phyloP scores from a whole-genome alignment of 2,113 vertebrate genomes.

The Pterophyllum scalare region DNA sequence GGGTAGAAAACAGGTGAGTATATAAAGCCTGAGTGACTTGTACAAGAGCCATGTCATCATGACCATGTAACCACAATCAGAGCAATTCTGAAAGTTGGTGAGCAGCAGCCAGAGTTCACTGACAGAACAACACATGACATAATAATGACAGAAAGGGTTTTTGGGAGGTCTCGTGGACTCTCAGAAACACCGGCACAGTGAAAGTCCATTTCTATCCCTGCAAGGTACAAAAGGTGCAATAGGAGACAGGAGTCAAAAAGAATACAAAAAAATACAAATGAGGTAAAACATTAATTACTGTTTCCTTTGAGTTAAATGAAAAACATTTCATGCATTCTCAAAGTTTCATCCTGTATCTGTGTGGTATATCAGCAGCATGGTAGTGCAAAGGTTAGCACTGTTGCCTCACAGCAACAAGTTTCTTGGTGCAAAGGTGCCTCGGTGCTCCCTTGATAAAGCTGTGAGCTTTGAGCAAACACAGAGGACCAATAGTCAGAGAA shows the following conservation, averaged over 20 bases:
- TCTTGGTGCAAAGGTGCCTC: neutral
- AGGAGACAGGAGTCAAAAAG: too few species aligned
- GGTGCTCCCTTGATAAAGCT: neutral
- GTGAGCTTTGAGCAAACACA: neutral
- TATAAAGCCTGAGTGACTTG: neutral
- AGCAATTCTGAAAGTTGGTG: neutral
- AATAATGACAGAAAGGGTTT: slow-evolving; percentile 1
- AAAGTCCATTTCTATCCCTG: too few species aligned
- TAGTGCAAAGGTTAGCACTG: neutral
- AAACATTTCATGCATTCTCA: neutral
- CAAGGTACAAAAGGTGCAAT: too few species aligned
- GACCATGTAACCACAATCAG: neutral
- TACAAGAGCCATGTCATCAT: neutral
- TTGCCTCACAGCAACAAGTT: neutral
- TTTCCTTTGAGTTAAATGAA: neutral
- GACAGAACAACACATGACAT: neutral
- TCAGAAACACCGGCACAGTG: too few species aligned
- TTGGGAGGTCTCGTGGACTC: neutral
- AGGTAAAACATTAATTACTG: neutral
- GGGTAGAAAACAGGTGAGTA: neutral
- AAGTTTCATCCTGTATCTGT: neutral
- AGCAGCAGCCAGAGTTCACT: neutral
- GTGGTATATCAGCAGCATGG: neutral
- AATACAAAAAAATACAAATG: too few species aligned
- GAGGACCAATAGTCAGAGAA: neutral